A percentile compares a stretch with the other conserved stretches of the same genome.
Conservation (phyloP, 2,113 vertebrate genomes). For the Girardinichthys multiradiatus region DNA sequence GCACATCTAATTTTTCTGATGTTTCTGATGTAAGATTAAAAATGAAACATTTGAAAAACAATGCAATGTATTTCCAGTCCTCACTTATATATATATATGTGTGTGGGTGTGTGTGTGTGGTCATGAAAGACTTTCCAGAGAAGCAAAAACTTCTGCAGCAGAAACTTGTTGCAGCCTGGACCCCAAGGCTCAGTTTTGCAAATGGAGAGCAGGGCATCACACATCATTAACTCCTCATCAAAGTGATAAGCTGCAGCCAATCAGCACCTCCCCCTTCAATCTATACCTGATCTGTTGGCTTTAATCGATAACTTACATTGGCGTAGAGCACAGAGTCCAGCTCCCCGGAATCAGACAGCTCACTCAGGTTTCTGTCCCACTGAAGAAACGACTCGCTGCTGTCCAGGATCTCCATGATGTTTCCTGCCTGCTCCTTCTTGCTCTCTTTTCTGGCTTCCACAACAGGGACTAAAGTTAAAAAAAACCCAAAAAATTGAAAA, state of each 20-base stretch:
- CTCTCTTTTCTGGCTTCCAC: neutral
- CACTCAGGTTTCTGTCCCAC: slow-evolving; percentile 94
- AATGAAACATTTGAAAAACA: no score
- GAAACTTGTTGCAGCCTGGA: slow-evolving; percentile 52
- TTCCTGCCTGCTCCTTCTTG: slow-evolving; percentile 8
- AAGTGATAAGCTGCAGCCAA: neutral
- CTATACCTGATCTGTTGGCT: neutral
- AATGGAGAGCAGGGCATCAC: slow-evolving; percentile 63
- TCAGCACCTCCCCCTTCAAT: neutral
- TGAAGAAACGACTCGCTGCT: slow-evolving; percentile 85
- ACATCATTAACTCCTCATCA: neutral
- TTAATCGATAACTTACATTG: slow-evolving; percentile 83
- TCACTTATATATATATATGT: no score
- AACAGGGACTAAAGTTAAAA: no score
- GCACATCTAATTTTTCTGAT: no score
- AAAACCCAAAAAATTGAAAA: no score
- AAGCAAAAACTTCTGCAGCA: neutral
- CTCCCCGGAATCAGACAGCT: slow-evolving; percentile 91
- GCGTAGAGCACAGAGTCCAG: slow-evolving; percentile 86
- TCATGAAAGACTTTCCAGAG: no score
- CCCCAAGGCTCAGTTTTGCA: slow-evolving; percentile 53
- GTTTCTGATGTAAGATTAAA: no score
- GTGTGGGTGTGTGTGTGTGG: no score
- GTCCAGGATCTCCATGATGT: slow-evolving; percentile 89
- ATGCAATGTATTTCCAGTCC: no score